Conservation (phyloP, 2,113 vertebrate species). For the Anolis sagrei region DNA sequence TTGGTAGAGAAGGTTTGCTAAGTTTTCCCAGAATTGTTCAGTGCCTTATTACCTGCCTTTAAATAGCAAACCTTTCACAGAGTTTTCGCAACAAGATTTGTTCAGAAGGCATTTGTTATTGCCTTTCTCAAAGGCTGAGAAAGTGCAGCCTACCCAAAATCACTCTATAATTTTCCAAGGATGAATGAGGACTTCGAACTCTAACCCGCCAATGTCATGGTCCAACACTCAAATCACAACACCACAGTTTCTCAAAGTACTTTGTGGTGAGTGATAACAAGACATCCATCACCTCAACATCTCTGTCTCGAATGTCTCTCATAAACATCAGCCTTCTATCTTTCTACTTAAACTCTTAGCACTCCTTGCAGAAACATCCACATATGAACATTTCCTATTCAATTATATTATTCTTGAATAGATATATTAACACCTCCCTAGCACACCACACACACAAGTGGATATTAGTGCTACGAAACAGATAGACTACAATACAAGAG, state of each 20-base stretch:
- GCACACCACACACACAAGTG: neutral
- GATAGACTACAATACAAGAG: neutral
- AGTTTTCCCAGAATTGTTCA: neutral
- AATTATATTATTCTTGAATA: conserved; percentile 10
- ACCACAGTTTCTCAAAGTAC: no score
- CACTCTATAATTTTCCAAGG: no score
- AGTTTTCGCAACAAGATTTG: no score
- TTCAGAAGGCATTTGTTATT: no score
- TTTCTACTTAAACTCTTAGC: neutral
- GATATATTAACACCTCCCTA: neutral
- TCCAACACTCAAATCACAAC: no score
- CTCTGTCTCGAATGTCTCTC: neutral
- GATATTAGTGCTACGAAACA: neutral
- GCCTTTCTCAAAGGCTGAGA: no score
- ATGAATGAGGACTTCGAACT: no score
- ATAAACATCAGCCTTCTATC: neutral
- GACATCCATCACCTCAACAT: no score
- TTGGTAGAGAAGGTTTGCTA: neutral
- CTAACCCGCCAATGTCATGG: no score
- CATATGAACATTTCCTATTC: neutral
- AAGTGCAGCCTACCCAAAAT: no score
- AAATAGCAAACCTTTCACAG: no score
- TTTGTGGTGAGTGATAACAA: no score
- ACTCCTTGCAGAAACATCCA: neutral
- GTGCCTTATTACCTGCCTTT: neutral